Percentiles rank a stretch among this genome's conserved stretches.
Evolutionary conservation across 2,888 invertebrate species (phyloP).

Genomic region (Meiosimyza platycephala): DNA sequence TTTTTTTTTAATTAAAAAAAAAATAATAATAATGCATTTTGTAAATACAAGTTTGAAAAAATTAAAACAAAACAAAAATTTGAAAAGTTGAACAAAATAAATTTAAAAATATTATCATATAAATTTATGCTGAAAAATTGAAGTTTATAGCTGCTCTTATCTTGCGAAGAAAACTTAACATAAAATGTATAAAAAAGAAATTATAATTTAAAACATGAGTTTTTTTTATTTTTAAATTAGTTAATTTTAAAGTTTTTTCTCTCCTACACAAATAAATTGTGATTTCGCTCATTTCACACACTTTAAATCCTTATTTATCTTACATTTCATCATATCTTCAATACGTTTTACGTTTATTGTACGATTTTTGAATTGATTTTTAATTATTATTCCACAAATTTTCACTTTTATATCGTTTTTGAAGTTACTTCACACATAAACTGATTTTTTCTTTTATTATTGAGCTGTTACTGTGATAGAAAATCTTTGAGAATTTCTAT

Average conservation of each 20-base stretch:
- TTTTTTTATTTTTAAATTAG: neutral
- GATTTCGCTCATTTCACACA: too few species aligned
- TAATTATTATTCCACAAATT: neutral
- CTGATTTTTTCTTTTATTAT: too few species aligned
- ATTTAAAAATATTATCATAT: too few species aligned
- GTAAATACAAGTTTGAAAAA: neutral
- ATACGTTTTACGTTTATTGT: slow-evolving; percentile 54
- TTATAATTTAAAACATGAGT: neutral
- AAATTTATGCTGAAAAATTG: too few species aligned
- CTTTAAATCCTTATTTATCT: too few species aligned
- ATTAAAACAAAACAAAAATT: slow-evolving; percentile 24
- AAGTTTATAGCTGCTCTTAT: too few species aligned
- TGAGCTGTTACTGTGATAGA: too few species aligned
- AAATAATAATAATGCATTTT: slow-evolving; percentile 4
- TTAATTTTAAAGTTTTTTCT: neutral
- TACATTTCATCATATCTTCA: slow-evolving; percentile 19
- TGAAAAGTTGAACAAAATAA: neutral
- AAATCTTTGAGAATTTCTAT: too few species aligned
- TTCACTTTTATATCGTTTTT: too few species aligned
- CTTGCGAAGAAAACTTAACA: slow-evolving; percentile 18
- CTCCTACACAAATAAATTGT: neutral
- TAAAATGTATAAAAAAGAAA: slow-evolving; percentile 8
- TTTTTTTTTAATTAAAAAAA: slow-evolving; percentile 8
- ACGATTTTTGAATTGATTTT: slow-evolving; percentile 49
- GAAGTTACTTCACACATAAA: neutral